phyloP scores from a whole-genome alignment of 1,140 invertebrate species.

The Drosophila malerkotliana region DNA sequence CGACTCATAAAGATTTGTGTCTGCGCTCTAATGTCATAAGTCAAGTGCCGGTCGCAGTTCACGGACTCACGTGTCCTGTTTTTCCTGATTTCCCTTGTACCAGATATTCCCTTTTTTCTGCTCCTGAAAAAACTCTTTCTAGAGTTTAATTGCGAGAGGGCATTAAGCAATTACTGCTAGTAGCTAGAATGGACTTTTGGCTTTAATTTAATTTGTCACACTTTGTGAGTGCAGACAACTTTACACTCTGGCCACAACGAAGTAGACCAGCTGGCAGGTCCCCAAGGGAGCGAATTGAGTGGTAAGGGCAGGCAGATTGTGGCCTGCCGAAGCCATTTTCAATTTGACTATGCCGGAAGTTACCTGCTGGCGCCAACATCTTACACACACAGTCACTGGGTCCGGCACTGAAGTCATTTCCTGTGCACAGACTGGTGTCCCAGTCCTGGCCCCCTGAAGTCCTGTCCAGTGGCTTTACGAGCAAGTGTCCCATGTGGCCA shows the following conservation, averaged over 20 bases:
- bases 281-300: constrained; percentile 13
- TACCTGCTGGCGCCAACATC: constrained; percentile 78
- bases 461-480: constrained; percentile 68
- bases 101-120: neutral
- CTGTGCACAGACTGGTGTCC: constrained; percentile 48
- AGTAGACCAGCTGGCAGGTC: constrained; percentile 65
- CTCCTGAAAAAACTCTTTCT: constrained; percentile 9
- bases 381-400: constrained; percentile 29
- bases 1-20: constrained; percentile 77
- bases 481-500: constrained; percentile 80
- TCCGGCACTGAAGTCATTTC: constrained; percentile 77
- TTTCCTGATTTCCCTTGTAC: constrained; percentile 1
- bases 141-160: constrained; percentile 62
- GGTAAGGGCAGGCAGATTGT: constrained; percentile 8
- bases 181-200: constrained; percentile 64
- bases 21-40: constrained; percentile 74
- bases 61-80: constrained; percentile 58
- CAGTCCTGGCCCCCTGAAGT: neutral
- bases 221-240: constrained; percentile 77
- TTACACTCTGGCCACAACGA: constrained; percentile 78
- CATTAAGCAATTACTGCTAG: constrained; percentile 80
- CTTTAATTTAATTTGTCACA: constrained; percentile 84
- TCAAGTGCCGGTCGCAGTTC: constrained; percentile 74
- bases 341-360: constrained; percentile 81
- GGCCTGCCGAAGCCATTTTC: constrained; percentile 63